Evolutionary conservation across 2,797 vertebrate genomes (phyloP).

Genomic region (Chrosomus eos): DNA sequence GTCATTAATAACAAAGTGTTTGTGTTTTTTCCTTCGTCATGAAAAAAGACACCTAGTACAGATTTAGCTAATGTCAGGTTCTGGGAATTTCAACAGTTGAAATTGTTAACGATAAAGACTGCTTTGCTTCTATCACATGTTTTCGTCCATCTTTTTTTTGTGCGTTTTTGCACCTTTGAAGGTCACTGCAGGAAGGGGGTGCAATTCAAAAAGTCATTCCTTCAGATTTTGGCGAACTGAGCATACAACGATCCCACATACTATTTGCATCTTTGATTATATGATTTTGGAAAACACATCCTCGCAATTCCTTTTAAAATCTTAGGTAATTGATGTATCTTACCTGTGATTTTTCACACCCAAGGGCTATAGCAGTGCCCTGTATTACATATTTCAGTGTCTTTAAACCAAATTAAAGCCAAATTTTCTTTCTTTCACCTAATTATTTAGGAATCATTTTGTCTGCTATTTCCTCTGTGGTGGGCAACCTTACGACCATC

Average conservation of each 20-base stretch:
- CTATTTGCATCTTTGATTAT: background rate
- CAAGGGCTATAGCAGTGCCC: background rate
- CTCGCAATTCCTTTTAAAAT: background rate
- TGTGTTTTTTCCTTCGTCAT: constrained; percentile 42
- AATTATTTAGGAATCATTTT: constrained; percentile 10
- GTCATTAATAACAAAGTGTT: constrained; percentile 56
- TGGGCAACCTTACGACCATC: background rate
- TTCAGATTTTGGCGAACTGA: background rate
- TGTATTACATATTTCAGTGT: background rate
- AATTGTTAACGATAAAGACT: background rate
- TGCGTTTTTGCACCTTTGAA: background rate
- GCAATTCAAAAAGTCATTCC: background rate
- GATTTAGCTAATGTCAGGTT: constrained; percentile 15
- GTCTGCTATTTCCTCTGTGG: constrained; percentile 3
- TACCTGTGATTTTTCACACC: background rate
- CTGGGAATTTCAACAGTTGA: background rate
- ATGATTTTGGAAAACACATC: background rate
- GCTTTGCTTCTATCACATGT: background rate
- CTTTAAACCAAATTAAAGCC: background rate
- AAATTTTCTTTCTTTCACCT: background rate
- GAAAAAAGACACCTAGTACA: constrained; percentile 23
- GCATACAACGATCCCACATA: background rate
- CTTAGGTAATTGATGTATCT: too few relatives aligned
- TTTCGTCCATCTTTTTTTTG: background rate
- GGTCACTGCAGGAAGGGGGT: background rate